phyloP scores from a whole-genome alignment of 2,113 vertebrate genomes.

The Oceanodroma tethys region DNA sequence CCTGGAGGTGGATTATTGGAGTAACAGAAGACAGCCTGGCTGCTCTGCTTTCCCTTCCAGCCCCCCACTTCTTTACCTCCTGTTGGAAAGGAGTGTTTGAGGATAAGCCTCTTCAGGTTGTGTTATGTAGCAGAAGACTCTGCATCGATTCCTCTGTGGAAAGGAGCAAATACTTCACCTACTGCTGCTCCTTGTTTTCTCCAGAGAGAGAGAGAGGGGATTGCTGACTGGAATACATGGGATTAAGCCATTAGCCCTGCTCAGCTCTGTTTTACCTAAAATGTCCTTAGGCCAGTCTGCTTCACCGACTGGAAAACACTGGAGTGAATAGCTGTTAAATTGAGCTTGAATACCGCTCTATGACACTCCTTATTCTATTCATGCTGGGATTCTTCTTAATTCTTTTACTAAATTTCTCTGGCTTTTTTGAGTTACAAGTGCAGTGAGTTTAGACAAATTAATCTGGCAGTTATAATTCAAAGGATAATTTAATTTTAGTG shows the following conservation, averaged over 20 bases:
- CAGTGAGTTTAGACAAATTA: neutral
- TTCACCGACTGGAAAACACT: neutral
- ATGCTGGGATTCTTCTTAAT: neutral
- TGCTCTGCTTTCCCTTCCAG: neutral
- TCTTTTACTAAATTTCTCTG: neutral
- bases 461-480: neutral
- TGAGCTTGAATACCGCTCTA: slow-evolving; percentile 9
- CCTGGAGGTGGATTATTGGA: neutral
- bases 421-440: neutral
- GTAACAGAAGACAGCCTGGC: neutral
- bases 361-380: neutral
- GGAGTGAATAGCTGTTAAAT: neutral
- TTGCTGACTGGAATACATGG: neutral
- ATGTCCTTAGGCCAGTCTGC: neutral
- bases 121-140: neutral
- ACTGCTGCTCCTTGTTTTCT: neutral
- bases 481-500: neutral
- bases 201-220: neutral
- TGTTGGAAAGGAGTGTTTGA: neutral
- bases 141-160: neutral
- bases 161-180: neutral
- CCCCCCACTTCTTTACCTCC: neutral
- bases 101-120: neutral
- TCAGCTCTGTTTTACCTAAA: neutral
- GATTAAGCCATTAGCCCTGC: neutral